Conservation (phyloP, 2,797 vertebrate species). For the Etheostoma perlongum region DNA sequence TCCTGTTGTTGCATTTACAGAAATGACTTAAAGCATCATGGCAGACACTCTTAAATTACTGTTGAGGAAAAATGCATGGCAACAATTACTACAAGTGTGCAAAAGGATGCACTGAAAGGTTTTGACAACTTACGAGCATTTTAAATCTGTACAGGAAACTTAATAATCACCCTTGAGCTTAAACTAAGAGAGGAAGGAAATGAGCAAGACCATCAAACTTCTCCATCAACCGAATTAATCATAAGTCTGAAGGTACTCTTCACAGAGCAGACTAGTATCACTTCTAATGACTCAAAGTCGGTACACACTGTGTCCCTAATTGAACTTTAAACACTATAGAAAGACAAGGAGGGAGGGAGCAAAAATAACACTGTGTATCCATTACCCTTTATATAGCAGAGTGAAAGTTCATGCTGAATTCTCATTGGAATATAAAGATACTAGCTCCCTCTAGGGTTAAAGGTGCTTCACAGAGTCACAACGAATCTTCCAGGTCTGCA, state of each 20-base stretch:
- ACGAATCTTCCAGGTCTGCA: slow-evolving; percentile 3
- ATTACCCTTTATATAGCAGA: slow-evolving; percentile 34
- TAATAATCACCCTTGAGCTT: slow-evolving; percentile 55
- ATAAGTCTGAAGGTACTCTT: slow-evolving; percentile 56
- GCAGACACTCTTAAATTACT: background rate
- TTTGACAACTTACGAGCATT: slow-evolving; percentile 56
- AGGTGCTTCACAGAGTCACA: slow-evolving; percentile 32
- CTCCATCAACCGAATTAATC: slow-evolving; percentile 73
- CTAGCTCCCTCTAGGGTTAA: slow-evolving; percentile 17
- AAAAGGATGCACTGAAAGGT: slow-evolving; percentile 34
- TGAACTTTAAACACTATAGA: slow-evolving; percentile 66
- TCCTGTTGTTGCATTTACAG: slow-evolving; percentile 7
- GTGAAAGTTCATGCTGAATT: slow-evolving; percentile 38
- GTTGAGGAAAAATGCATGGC: background rate
- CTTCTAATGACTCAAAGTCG: slow-evolving; percentile 54
- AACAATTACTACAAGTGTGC: background rate
- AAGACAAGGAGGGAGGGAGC: slow-evolving; percentile 26
- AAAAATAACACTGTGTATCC: slow-evolving; percentile 48
- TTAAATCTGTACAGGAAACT: slow-evolving; percentile 49
- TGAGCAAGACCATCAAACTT: slow-evolving; percentile 51
- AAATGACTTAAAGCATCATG: slow-evolving; percentile 4
- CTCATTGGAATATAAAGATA: slow-evolving; percentile 26
- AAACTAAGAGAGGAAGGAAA: slow-evolving; percentile 47
- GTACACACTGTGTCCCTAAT: slow-evolving; percentile 55
- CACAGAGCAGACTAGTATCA: slow-evolving; percentile 41